Evolutionary conservation across 2,113 vertebrate genomes (phyloP), one percentile per base, ranked within the genome.

Genomic region (Gambusia affinis): DNA sequence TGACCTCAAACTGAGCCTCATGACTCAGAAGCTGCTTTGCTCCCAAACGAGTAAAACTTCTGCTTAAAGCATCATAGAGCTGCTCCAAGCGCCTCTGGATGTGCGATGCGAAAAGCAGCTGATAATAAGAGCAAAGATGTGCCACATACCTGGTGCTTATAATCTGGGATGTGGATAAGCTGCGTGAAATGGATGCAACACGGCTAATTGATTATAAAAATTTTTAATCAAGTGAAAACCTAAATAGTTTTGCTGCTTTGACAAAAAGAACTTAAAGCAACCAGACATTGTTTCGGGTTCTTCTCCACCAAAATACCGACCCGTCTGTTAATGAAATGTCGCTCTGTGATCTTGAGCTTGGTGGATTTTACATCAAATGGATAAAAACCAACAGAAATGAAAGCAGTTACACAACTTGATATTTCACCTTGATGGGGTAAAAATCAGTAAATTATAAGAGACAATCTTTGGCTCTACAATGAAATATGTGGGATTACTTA

Each of bases 101-200:
- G 2, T 11, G 15, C 1, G 22, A 47, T 19, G 12, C 22, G 15
- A 14, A 57, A 67, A 81, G 75, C 69, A 61, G 70, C 75, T 47
- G 72, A 33, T 57, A 0, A 29, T 1, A 62, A 35, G 2, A 30
- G 19, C 12, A 30, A 64, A 65, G 64, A 63, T 30, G 15, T 4
- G 6, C 62, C 51, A 85, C 85, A 12, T 87, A 87, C 79, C 85
- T 85, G 2, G 12, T 76, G 12, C 64, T 80, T 7, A 82, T 42
- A 54, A 87, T 72, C 67, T 85, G 70, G 35, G 76, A 27, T 0
- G 86, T 12, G 8, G 86, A 78, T 2, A 75, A 54, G 17, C 86
- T 87, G 86, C 60, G 51, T 82, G 73, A 75, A 29, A 84, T 1
- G 27, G 61, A 81, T 17, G 39, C 39, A 42, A 77, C 54, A 77